Base-by-base conservation (phyloP, 2,888 invertebrate species). In the Salpingus planirostris region DNA sequence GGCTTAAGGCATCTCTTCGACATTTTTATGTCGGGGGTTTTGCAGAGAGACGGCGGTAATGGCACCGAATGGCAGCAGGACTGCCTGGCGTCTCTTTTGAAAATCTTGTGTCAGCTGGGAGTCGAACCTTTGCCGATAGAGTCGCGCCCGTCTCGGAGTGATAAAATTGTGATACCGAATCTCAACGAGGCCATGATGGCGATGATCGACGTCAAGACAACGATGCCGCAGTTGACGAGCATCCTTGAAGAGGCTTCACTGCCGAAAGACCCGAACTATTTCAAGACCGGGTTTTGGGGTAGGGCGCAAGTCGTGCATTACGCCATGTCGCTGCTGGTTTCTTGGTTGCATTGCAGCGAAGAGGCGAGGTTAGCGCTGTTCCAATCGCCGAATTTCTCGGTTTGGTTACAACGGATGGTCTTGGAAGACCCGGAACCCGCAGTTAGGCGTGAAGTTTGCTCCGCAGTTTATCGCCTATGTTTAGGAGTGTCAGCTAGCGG, bases 21-120 rank as follows among this genome's bases (percentile, higher is more conserved):
- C 58, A 91, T 93, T 44, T 91, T 93, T 66, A 84, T 88, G 75
- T 88, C 86, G 15, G 90, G 84, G 23, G 76, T 78, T 22, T 60
- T 89, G 39, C 87, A 88, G 67, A 70, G 70, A 40, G 76, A 78
- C 31, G 73, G 73, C 18, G 78, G 78, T 13, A 79, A 84, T 30
- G 85, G 88, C 44, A 80, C 80, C 49, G 89, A 93, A 66, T 95
- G 95, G 95, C 80, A 91, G 32, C 92, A 92, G 59, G 95, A 95
- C 59, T 93, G 92, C 54, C 68, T 95, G 14, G 91, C 92, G 2
- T 80, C 87, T 44, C 66, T 95, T 6, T 60, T 95, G 30, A 86
- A 91, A 54, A 73, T 92, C 42, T 67, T 93, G 5, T 90, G 88
- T 60, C 80, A 91, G 40, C 74, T 93, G 30, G 91, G 92, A 0